phyloP scores from a whole-genome alignment of 92 coral and sea anemone species.

The Porites evermanni region DNA sequence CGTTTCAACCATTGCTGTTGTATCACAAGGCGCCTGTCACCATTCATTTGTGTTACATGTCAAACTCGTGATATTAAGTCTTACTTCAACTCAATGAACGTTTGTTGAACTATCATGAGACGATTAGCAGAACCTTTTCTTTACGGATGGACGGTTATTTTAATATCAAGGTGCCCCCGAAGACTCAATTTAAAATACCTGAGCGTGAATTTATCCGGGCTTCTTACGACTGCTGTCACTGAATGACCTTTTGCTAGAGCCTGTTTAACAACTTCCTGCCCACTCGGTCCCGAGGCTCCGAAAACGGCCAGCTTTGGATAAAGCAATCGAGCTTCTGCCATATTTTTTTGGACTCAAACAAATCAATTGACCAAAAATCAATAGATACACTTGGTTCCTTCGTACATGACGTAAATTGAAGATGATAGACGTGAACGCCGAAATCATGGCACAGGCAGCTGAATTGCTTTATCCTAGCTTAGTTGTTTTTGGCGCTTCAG shows the following conservation, averaged over 20 bases:
- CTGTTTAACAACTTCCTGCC: constrained; percentile 26
- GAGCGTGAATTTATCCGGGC: constrained; percentile 18
- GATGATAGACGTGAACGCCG: no score
- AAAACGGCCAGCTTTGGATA: constrained; percentile 33
- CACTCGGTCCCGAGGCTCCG: constrained; percentile 46
- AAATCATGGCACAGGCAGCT: constrained; percentile 14
- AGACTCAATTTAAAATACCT: not conserved
- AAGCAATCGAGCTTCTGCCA: constrained; percentile 20
- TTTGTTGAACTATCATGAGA: no score
- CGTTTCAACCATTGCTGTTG: no score
- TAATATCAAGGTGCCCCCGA: not conserved
- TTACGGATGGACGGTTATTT: not conserved
- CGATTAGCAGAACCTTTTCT: no score
- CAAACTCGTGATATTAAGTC: no score
- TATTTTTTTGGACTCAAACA: not conserved
- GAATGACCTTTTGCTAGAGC: constrained; percentile 43
- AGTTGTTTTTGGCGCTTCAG: constrained; percentile 51
- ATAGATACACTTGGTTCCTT: not conserved
- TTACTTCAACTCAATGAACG: no score
- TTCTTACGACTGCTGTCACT: constrained; percentile 46
- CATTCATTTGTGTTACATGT: no score
- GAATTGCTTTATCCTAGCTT: constrained; percentile 42
- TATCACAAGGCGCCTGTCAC: no score
- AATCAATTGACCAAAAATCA: not conserved
- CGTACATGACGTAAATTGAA: constrained; percentile 4